Evolutionary conservation across 1,140 invertebrate species (phyloP).

Genomic region (Drosophila funebris): DNA sequence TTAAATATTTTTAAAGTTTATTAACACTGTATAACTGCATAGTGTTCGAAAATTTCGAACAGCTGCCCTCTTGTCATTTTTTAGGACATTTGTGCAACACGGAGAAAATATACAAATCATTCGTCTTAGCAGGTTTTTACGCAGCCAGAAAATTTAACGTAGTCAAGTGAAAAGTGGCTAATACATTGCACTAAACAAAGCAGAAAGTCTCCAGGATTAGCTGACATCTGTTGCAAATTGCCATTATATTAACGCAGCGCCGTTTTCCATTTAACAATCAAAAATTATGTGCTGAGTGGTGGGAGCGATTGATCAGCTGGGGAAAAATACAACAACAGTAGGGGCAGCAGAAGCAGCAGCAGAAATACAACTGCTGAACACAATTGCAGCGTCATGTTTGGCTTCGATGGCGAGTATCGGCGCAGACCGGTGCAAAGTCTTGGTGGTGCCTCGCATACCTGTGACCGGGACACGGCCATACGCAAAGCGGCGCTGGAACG

Average conservation of each 20-base stretch:
- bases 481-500: constrained; percentile 90
- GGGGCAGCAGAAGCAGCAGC: neutral
- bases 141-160: constrained; percentile 47
- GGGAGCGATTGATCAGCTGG: constrained; percentile 42
- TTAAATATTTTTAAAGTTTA: neutral
- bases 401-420: constrained; percentile 96
- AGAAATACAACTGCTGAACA: constrained; percentile 7
- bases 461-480: constrained; percentile 91
- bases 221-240: constrained; percentile 1
- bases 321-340: constrained; percentile 28
- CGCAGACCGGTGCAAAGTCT: constrained; percentile 95
- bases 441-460: constrained; percentile 90
- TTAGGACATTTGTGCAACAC: constrained; percentile 27
- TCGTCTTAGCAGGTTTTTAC: constrained; percentile 41
- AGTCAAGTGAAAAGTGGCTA: constrained; percentile 21
- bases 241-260: neutral
- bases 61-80: constrained; percentile 36
- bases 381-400: constrained; percentile 86
- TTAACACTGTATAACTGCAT: neutral
- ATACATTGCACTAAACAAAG: constrained; percentile 2
- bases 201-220: neutral
- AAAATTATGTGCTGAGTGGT: constrained; percentile 41
- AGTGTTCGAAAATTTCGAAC: constrained; percentile 25
- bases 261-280: constrained; percentile 1
- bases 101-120: constrained; percentile 52